phyloP scores from a whole-genome alignment of 2,113 vertebrate genomes.

The Rhea americana region DNA sequence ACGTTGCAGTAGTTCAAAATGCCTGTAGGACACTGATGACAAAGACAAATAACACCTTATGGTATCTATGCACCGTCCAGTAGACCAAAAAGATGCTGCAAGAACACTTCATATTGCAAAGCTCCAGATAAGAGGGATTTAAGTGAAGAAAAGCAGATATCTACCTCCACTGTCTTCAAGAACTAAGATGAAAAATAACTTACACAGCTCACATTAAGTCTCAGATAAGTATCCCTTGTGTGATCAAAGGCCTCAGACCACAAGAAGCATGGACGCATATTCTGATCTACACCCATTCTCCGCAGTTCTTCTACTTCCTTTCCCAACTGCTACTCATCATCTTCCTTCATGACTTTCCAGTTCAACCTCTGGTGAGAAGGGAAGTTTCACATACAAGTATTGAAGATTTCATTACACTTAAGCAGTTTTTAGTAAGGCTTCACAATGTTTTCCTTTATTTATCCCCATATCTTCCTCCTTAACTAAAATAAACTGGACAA shows the following conservation, averaged over 20 bases:
- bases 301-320: background rate
- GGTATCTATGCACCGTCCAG: background rate
- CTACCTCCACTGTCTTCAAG: background rate
- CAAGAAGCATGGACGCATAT: background rate
- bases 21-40: background rate
- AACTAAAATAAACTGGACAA: background rate
- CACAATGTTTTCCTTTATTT: background rate
- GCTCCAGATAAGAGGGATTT: background rate
- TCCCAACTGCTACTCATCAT: background rate
- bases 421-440: background rate
- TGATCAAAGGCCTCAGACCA: background rate
- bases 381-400: background rate
- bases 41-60: background rate
- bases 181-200: background rate
- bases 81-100: accelerated
- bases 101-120: accelerated
- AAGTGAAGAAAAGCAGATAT: background rate
- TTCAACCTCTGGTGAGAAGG: background rate
- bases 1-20: accelerated
- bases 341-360: background rate
- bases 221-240: background rate
- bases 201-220: background rate
- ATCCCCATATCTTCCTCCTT: background rate
- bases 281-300: background rate
- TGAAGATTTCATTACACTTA: background rate